Percentiles rank a stretch among this genome's conserved stretches.
phyloP scores from a whole-genome alignment of 2,888 invertebrate species.

The Pherbina coryleti region DNA sequence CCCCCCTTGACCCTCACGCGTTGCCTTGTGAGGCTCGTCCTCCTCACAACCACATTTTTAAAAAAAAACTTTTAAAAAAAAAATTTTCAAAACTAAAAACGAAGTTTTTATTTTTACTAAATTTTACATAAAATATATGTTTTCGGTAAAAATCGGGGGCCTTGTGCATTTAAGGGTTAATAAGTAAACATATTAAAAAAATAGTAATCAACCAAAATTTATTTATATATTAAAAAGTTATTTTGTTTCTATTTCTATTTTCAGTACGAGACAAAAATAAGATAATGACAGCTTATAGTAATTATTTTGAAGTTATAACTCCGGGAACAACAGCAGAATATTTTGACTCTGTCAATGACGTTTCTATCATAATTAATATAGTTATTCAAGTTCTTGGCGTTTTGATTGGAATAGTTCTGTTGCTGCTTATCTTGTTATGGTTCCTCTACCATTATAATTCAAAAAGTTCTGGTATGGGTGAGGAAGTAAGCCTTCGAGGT shows the following conservation, averaged over 20 bases:
- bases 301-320: constrained; percentile 80
- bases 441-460: constrained; percentile 77
- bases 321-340: constrained; percentile 74
- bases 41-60: no score
- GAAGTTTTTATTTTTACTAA: no score
- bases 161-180: no score
- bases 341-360: constrained; percentile 68
- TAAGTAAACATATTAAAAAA: no score
- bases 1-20: no score
- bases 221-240: no score
- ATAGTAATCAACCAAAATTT: no score
- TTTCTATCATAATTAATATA: constrained; percentile 72
- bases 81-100: no score
- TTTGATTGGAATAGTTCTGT: constrained; percentile 74
- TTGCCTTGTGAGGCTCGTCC: no score
- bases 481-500: constrained; percentile 77
- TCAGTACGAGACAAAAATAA: constrained; percentile 64
- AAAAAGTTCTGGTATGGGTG: constrained; percentile 75
- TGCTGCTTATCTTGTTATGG: constrained; percentile 76
- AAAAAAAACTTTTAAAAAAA: no score
- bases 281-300: constrained; percentile 78
- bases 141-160: no score
- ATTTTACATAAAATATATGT: no score
- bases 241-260: constrained; percentile 27
- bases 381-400: constrained; percentile 79